phyloP scores from a whole-genome alignment of 2,888 invertebrate species.

The Volucella inflata region DNA sequence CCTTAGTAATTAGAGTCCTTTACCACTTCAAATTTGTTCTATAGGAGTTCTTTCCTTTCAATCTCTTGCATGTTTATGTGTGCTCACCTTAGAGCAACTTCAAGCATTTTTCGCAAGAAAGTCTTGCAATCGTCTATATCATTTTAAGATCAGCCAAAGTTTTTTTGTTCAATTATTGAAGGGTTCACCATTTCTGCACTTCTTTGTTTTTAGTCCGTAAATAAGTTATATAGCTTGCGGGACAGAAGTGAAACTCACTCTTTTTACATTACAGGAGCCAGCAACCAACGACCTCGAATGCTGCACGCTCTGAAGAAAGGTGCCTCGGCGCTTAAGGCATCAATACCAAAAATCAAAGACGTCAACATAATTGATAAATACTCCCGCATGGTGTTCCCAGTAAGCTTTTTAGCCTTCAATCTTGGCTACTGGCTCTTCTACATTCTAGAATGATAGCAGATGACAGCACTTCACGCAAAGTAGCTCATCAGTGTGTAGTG shows the following conservation, averaged over 20 bases:
- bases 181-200: too few relatives aligned
- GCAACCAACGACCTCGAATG: constrained; percentile 87
- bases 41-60: too few relatives aligned
- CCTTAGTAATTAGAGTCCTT: too few relatives aligned
- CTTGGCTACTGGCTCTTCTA: constrained; percentile 98
- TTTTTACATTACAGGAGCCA: constrained; percentile 68
- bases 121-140: too few relatives aligned
- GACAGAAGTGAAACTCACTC: not conserved
- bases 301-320: constrained; percentile 92
- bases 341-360: constrained; percentile 97
- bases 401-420: constrained; percentile 97
- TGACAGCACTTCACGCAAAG: constrained; percentile 79
- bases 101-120: too few relatives aligned
- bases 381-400: constrained; percentile 97
- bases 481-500: constrained; percentile 78
- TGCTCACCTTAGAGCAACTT: too few relatives aligned
- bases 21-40: too few relatives aligned
- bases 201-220: too few relatives aligned
- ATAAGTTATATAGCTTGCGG: too few relatives aligned
- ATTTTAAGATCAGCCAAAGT: too few relatives aligned
- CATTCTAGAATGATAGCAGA: constrained; percentile 86
- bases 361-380: constrained; percentile 99
- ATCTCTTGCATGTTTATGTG: too few relatives aligned
- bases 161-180: too few relatives aligned
- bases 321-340: constrained; percentile 93